Conservation (phyloP, 2,888 invertebrate genomes). For the Andrena trimmerana region DNA sequence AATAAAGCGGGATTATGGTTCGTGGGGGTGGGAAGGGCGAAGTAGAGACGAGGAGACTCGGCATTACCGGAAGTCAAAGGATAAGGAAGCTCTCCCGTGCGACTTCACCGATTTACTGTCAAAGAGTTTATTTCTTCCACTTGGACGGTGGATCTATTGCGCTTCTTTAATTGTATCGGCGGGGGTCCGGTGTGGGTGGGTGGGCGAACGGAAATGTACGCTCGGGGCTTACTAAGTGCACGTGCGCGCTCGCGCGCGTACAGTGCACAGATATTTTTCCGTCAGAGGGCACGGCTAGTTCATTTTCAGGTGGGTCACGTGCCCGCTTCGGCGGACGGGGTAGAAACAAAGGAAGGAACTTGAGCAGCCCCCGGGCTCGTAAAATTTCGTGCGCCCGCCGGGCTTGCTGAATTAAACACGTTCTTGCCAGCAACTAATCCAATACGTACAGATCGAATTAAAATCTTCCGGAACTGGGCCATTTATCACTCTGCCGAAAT, state of each 20-base stretch:
- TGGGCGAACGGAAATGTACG: slow-evolving; percentile 36
- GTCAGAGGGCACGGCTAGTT: slow-evolving; percentile 12
- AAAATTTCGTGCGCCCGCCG: slow-evolving; percentile 35
- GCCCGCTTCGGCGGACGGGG: slow-evolving; percentile 12
- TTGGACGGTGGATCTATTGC: slow-evolving; percentile 46
- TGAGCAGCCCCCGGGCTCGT: slow-evolving; percentile 23
- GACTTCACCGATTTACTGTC: slow-evolving; percentile 48
- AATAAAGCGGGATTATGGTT: slow-evolving; percentile 3
- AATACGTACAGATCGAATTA: slow-evolving; percentile 13
- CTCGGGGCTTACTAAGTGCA: slow-evolving; percentile 35
- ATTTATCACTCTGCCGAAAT: not conserved
- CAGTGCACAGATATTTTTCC: slow-evolving; percentile 53
- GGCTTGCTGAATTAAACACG: slow-evolving; percentile 28
- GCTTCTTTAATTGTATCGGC: slow-evolving; percentile 62
- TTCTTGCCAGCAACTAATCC: slow-evolving; percentile 28
- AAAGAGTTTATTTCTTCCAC: slow-evolving; percentile 62
- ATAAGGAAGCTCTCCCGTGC: slow-evolving; percentile 24
- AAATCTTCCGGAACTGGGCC: slow-evolving; percentile 8
- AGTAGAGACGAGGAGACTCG: slow-evolving; percentile 9
- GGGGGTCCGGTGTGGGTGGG: slow-evolving; percentile 15
- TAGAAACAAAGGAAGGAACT: slow-evolving; percentile 33
- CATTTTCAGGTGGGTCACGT: slow-evolving; percentile 63
- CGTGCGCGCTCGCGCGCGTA: slow-evolving; percentile 8
- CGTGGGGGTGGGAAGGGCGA: not conserved
- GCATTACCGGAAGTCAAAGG: slow-evolving; percentile 9